Conservation (phyloP, 2,113 vertebrate genomes). For the Hippocampus abdominalis region DNA sequence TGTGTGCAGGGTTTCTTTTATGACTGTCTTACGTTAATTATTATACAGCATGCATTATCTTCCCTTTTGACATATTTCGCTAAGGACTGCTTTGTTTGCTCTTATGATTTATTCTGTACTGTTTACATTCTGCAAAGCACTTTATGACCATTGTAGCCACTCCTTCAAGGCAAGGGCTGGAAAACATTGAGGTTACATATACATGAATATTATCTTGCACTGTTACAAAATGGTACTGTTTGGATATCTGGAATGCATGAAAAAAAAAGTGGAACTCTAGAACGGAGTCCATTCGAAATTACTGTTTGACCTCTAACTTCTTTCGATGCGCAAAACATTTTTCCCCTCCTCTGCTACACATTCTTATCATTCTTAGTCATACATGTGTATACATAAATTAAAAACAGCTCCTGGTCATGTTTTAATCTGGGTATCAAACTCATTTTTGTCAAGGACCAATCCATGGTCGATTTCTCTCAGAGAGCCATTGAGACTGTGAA, state of each 20-base stretch:
- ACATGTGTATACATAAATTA: too few species aligned
- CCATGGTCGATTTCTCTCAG: background rate
- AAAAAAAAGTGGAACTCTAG: background rate
- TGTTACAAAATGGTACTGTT: background rate
- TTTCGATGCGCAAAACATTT: background rate
- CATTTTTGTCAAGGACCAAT: background rate
- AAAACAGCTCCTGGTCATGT: too few species aligned
- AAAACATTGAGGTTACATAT: background rate
- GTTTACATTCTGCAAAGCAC: constrained; percentile 1
- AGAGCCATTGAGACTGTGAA: background rate
- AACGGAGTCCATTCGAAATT: background rate
- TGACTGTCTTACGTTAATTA: background rate
- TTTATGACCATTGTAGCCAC: background rate
- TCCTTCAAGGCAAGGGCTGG: background rate
- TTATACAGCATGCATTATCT: background rate
- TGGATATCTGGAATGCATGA: background rate
- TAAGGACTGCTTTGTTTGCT: background rate
- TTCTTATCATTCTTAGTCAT: background rate
- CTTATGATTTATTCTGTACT: background rate
- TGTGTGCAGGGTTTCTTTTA: background rate
- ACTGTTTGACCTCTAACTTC: background rate
- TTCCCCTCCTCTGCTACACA: background rate
- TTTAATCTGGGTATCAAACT: too few species aligned
- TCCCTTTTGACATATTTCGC: background rate
- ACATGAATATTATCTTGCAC: background rate